phyloP scores from a whole-genome alignment of 1,140 invertebrate genomes.

The Diabrotica virgifera region DNA sequence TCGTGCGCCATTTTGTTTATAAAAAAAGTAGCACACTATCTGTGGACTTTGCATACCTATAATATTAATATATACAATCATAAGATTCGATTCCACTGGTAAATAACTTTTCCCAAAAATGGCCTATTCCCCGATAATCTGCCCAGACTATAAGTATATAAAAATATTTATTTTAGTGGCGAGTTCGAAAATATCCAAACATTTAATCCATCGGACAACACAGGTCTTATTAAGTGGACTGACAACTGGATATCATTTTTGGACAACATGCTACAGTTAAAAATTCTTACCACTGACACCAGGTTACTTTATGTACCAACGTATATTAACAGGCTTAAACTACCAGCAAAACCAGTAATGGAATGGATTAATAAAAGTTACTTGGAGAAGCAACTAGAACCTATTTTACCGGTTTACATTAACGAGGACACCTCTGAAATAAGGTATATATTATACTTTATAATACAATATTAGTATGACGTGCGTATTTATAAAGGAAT shows the following conservation, averaged over 20 bases:
- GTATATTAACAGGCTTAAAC: constrained; percentile 72
- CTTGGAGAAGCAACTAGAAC: neutral
- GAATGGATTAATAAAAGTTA: constrained; percentile 43
- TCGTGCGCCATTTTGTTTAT: too few relatives aligned
- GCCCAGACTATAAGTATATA: too few relatives aligned
- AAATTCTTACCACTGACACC: constrained; percentile 70
- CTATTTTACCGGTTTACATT: constrained; percentile 17
- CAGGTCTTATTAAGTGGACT: constrained; percentile 63
- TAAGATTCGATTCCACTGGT: too few relatives aligned
- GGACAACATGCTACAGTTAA: constrained; percentile 89
- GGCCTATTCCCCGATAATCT: too few relatives aligned
- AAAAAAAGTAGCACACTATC: too few relatives aligned
- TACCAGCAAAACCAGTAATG: constrained; percentile 70
- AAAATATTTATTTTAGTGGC: constrained; percentile 45
- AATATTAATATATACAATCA: too few relatives aligned
- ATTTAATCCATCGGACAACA: constrained; percentile 44
- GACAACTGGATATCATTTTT: constrained; percentile 90
- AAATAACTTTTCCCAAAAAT: too few relatives aligned
- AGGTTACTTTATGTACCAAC: constrained; percentile 80
- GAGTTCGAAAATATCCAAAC: constrained; percentile 61
- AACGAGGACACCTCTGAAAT: constrained; percentile 16
- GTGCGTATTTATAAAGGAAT: too few relatives aligned
- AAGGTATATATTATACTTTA: constrained; percentile 7
- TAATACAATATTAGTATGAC: too few relatives aligned
- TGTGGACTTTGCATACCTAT: too few relatives aligned